Percentiles rank a stretch among this genome's conserved stretches.
These are phyloP conservation scores for Sminthopsis crassicaudata DNA, from an alignment of 2,113 vertebrate species.

Conservation along the genomic window DNA sequence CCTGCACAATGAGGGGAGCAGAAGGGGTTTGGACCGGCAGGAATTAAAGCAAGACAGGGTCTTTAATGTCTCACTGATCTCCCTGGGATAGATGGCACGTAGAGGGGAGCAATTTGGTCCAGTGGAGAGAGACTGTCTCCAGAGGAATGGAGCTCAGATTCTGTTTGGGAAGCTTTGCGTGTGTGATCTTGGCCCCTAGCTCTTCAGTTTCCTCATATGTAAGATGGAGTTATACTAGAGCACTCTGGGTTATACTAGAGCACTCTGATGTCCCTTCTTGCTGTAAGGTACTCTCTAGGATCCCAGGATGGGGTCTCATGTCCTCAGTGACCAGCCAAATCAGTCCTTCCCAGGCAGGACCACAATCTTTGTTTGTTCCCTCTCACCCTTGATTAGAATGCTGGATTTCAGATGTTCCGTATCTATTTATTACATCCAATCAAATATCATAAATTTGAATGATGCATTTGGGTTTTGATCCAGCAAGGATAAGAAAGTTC, in stretches of 20 bases:
- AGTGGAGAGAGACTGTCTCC: not conserved
- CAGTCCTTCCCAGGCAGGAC: not conserved
- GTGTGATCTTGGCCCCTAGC: not conserved
- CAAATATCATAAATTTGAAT: not conserved
- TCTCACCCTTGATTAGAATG: not conserved
- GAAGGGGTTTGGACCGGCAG: not conserved
- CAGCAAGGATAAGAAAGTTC: not conserved
- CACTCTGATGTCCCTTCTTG: not conserved
- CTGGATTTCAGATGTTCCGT: not conserved
- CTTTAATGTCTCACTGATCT: not conserved
- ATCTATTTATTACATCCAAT: not conserved
- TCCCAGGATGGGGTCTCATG: not conserved
- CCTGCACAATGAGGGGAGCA: not conserved
- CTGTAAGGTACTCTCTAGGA: not conserved
- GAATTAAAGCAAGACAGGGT: not conserved
- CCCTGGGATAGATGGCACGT: not conserved
- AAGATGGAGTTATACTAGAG: not conserved
- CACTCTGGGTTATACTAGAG: not conserved
- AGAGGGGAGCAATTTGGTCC: not conserved
- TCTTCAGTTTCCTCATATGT: not conserved
- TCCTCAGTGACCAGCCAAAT: not conserved
- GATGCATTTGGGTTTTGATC: not conserved
- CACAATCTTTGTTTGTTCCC: not conserved
- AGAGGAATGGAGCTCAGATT: not conserved
- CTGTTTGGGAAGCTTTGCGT: not conserved